Base-by-base conservation (phyloP, 2,888 invertebrate genomes). In the Stenotaenia linearis region DNA sequence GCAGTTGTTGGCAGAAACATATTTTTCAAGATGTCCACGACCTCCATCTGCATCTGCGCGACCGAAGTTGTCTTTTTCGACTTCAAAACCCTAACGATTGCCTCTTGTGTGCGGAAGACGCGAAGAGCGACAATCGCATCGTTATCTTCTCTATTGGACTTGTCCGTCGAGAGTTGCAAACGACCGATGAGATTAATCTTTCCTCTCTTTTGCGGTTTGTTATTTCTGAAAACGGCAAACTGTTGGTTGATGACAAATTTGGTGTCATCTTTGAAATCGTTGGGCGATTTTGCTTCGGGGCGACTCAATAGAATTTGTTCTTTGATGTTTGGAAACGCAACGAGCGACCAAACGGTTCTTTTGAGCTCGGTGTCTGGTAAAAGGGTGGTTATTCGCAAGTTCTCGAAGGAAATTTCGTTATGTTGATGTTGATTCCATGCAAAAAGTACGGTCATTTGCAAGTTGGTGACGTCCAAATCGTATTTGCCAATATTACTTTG, bases 1-100 rank as follows among this genome's bases (percentile, higher is more conserved):
- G 98, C 98, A 88, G 97, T 97, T 82, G 97, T 96, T 30, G 99
- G 99, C 85, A 98, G 89, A 90, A 99, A 99, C 97, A 99, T 98
- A 86, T 98, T 97, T 88, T 97, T 98, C 84, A 99, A 88, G 85
- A 99, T 97, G 88, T 99, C 98, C 18, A 99, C 93, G 80, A 99
- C 89, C 89, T 99, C 98, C 80, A 96, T 95, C 89, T 98, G 98
- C 82, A 99, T 89, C 83, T 97, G 94, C 78, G 95, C 96, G 87
- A 98, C 97, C 76, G 93, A 93, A 82, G 98, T 93, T 81, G 92
- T 91, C 86, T 98, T 98, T 81, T 99, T 90, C 95, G 97, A 98
- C 88, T 99, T 99, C 87, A 99, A 89, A 81, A 99, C 98, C 88
- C 99, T 98, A 82, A 99, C 98, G 82, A 99, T 97, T 30, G 98